Evolutionary conservation across 2,797 vertebrate species (phyloP).

Genomic region (Rhadinocentrus ornatus): DNA sequence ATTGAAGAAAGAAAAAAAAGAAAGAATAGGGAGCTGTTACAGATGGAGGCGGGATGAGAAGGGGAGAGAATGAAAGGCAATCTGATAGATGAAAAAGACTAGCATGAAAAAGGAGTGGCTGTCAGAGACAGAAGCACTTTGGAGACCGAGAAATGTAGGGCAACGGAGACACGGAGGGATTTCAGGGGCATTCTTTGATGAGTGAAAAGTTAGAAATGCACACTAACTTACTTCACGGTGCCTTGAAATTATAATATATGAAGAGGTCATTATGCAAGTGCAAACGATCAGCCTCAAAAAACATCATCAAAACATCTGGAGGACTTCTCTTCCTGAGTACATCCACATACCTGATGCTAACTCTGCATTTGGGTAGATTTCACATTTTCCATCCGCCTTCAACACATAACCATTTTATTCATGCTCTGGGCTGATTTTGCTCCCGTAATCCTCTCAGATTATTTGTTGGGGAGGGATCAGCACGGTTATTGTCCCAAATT

Average conservation of each 20-base stretch:
- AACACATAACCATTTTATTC: constrained; percentile 16
- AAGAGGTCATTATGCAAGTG: constrained; percentile 37
- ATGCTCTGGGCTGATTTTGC: constrained; percentile 17
- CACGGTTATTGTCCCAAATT: constrained; percentile 4
- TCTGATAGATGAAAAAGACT: constrained; percentile 69
- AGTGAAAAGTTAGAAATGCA: constrained; percentile 45
- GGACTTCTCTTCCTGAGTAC: constrained; percentile 3
- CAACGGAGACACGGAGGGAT: constrained; percentile 52
- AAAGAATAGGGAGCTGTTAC: constrained; percentile 20
- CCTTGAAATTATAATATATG: constrained; percentile 19
- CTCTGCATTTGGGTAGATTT: constrained; percentile 7
- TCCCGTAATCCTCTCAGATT: constrained; percentile 47
- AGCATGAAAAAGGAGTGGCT: constrained; percentile 79
- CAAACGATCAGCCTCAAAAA: neutral
- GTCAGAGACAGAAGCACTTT: constrained; percentile 76
- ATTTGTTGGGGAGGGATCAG: constrained; percentile 21
- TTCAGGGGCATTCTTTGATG: constrained; percentile 67
- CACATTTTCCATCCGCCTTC: constrained; percentile 6
- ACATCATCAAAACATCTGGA: constrained; percentile 42
- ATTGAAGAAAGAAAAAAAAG: constrained; percentile 6
- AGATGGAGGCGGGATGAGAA: constrained; percentile 52
- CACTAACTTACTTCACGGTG: constrained; percentile 20
- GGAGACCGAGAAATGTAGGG: constrained; percentile 66
- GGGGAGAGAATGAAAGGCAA: constrained; percentile 65
- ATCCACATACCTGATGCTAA: constrained; percentile 3